Conservation (phyloP, 2,113 vertebrate genomes). For the Phyllostomus hastatus region DNA sequence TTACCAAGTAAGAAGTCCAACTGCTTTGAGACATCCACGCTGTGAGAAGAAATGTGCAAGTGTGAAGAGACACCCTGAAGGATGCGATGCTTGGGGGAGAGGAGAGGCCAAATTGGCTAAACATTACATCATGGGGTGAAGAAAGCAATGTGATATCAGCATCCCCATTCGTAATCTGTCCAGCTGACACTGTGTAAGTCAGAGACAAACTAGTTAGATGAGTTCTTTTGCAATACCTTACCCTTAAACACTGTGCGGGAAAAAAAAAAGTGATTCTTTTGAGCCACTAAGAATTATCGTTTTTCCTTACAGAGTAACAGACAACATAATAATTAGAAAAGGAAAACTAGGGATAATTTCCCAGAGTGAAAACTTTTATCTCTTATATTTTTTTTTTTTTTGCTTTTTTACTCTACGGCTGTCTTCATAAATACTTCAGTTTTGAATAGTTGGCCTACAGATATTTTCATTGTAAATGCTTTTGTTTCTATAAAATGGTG, state of each 20-base stretch:
- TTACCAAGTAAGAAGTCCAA: not conserved
- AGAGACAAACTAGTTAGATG: not conserved
- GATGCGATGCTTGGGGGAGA: not conserved
- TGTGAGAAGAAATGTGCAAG: not conserved
- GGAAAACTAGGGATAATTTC: not conserved
- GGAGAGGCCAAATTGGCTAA: not conserved
- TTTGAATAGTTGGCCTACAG: conserved; percentile 5
- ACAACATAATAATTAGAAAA: not conserved
- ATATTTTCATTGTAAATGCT: conserved; percentile 47
- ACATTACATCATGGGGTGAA: rapidly evolving
- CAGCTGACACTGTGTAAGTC: not conserved
- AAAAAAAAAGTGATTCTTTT: not conserved
- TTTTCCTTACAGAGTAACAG: not conserved
- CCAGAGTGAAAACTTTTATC: not conserved
- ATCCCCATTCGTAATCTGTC: rapidly evolving
- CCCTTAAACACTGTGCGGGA: not conserved
- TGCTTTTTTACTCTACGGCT: not conserved
- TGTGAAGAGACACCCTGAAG: not conserved
- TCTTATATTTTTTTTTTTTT: not conserved
- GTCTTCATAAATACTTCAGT: not conserved
- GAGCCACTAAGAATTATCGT: not conserved
- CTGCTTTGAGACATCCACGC: not conserved
- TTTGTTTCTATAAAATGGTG: not conserved
- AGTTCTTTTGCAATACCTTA: not conserved
- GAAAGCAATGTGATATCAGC: not conserved